Base-by-base conservation (phyloP, 2,113 vertebrate species). In the Periophthalmodon schlosseri region DNA sequence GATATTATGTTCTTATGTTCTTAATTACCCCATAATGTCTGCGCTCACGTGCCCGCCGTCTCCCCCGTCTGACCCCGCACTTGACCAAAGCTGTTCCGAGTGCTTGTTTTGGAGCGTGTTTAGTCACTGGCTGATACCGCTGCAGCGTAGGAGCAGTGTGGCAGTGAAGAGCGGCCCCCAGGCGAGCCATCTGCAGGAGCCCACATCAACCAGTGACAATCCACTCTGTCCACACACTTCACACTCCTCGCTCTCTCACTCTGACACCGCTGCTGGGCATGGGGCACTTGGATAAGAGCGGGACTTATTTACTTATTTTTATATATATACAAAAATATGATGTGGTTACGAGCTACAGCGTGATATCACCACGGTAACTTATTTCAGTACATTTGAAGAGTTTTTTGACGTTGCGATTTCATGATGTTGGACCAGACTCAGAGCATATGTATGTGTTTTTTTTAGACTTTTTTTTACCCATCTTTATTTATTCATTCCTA, bases 191-290 rank as follows among this genome's bases (percentile, higher is more conserved):
- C 66, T 68, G 66, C 66, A 23, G 66, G 66, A 68, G 39, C 44
- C 34, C 39, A 68, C 44, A 49, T 68, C 36, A 68, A 68, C 66
- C 66, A 49, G 63, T 65, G 63, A 68, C 47, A 47, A 68, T 83
- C 75, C 76, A 79, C 34, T 65, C 63, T 39, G 63, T 39, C 63
- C 34, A 20, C 74, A 20, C 74, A 61, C 69, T 75, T 23, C 65
- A 49, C 39, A 47, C 36, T 68, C 2, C 20, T 21, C 18, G 8
- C 39, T 44, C 18, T n/a, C 21, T 47, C 44, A 7, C 39, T 68
- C 66, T 24, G 44, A 20, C 21, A 3, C 63, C 21, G 63, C 63
- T 39, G 33, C 34, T 8, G 16, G 61, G 10, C 20, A 36, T 13
- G 20, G 4, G 34, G 20, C 33, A n/a, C 63, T n/a, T 0, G 18